Base-by-base conservation (phyloP, 2,797 vertebrate species). In the Bufotes viridis region DNA sequence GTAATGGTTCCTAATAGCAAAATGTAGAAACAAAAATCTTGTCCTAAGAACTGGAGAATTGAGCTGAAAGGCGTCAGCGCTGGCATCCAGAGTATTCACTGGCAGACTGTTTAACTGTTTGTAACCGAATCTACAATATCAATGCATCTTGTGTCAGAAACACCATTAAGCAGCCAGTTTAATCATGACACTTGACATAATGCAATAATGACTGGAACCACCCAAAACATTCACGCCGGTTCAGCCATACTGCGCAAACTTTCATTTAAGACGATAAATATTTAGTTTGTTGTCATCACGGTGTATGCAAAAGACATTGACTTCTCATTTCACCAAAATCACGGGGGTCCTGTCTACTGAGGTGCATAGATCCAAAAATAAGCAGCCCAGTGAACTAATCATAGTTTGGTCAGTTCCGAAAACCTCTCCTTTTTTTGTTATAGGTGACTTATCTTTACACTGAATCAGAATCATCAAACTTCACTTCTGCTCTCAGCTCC, bases 361-460 rank as follows among this genome's bases (percentile, higher is more conserved):
- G 90, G 79, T 92, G 58, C 91, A 89, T 87, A 92, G 91, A 92
- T 94, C 92, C 91, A 91, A 82, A 91, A 92, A 94, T 94, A 92
- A 93, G 91, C 89, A 93, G 88, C 91, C 89, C 93, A 94, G 93
- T 91, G 92, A 91, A 94, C 93, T 93, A 94, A 94, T 95, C 92
- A 94, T 75, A 93, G 90, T 92, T 91, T 93, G 93, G 92, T 93
- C 93, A 91, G 88, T 89, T 58, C 83, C 91, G 91, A 92, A 92
- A 90, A 88, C 90, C 91, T 91, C 90, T 91, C 80, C 87, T 78
- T 86, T 85, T 91, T 42, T 42, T 42, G 4, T 42, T 42, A 84
- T 14, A 82, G 87, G 84, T 70, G 79, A 91, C 81, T 92, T 84
- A 67, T 82, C 89, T 90, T 0, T 81, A 18, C 18, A 86, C 91